Evolutionary conservation across 2,888 invertebrate species (phyloP), one percentile per base, ranked within the genome.

Genomic region (Icerya purchasi): DNA sequence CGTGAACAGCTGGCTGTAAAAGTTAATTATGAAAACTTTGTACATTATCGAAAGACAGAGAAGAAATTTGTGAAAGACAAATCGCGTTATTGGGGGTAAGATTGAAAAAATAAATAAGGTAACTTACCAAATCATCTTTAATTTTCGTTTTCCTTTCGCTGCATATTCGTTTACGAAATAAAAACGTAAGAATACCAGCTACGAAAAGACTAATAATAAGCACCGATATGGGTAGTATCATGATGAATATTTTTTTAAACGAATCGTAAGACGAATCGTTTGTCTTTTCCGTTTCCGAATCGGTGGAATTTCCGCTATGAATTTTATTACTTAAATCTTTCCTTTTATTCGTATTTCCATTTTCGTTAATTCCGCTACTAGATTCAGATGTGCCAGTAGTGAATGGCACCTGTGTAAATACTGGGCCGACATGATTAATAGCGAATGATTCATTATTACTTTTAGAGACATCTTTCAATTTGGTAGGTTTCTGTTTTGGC

Each of bases 91-190:
- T n/a, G n/a, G n/a, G n/a, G n/a, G n/a, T n/a, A n/a, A n/a, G n/a
- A n/a, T n/a, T n/a, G n/a, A n/a, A n/a, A n/a, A n/a, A n/a, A n/a
- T n/a, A n/a, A n/a, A n/a, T n/a, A n/a, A n/a, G 21, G n/a, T 23
- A 22, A 60, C 63, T 59, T 19, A 63, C 62, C 56, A 62, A 57
- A 21, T 62, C 62, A 54, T 63, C 62, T 57, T 63, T 63, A 53
- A 61, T 63, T 8, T 61, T 61, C 22, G 60, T 63, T 50, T 62
- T 50, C 50, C 58, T 57, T 22, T 51, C 54, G 53, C 53, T 84
- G 66, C 80, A 82, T 62, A 85, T 78, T 67, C 80, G 83, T 68
- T 79, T 82, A 65, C 84, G 80, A 65, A 84, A 81, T 60, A 85
- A 77, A 66, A 84, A 77, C 19, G 81, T 77, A 1, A 83, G 78